Conservation (phyloP, 2,797 vertebrate species). For the Hirundo rustica region DNA sequence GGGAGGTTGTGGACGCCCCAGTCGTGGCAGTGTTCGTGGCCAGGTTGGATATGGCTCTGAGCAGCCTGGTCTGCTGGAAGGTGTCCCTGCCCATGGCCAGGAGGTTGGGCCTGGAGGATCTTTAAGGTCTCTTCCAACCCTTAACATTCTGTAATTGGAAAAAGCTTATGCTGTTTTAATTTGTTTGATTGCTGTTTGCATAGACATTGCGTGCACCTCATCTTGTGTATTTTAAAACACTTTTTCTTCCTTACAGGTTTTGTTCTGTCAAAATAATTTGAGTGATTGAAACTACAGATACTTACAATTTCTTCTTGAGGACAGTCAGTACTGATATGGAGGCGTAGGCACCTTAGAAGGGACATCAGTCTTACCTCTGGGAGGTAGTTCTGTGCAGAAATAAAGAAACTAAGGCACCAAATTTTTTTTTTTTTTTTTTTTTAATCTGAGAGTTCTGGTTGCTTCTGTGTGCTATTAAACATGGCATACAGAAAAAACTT, state of each 20-base stretch:
- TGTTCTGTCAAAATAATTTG: neutral
- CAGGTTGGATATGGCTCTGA: neutral
- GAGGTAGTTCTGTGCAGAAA: constrained; percentile 87
- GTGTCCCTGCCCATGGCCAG: neutral
- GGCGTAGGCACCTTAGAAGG: constrained; percentile 79
- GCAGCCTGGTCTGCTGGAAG: neutral
- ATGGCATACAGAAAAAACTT: constrained; percentile 20
- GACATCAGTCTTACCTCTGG: constrained; percentile 81
- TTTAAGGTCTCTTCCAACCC: neutral
- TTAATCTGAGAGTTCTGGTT: constrained; percentile 14
- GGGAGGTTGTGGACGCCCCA: neutral
- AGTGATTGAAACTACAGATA: neutral
- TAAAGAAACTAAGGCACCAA: constrained; percentile 49
- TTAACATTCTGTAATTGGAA: neutral
- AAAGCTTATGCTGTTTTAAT: neutral
- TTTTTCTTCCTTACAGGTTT: constrained; percentile 57
- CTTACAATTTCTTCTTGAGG: constrained; percentile 54
- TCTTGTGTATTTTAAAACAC: neutral
- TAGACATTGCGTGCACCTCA: neutral
- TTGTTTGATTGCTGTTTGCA: neutral
- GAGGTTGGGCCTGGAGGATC: neutral
- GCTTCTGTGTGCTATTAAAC: constrained; percentile 24
- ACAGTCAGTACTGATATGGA: constrained; percentile 78
- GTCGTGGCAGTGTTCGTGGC: fast-evolving
- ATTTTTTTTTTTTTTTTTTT: neutral